phyloP scores from a whole-genome alignment of 1,140 invertebrate species.

The Drosophila pseudoananassae region DNA sequence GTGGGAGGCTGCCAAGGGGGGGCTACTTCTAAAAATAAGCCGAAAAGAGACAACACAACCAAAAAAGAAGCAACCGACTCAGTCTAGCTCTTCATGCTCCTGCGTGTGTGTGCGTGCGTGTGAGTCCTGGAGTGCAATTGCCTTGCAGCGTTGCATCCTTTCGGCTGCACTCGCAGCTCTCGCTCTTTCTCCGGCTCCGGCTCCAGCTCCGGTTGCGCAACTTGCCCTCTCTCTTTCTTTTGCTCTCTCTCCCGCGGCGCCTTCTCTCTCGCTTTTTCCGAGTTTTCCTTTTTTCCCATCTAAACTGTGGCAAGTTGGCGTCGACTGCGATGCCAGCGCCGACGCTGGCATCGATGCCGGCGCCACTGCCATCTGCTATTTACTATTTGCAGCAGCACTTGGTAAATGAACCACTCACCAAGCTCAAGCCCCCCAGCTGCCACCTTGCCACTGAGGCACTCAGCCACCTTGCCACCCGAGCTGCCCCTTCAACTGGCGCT shows the following conservation, averaged over 20 bases:
- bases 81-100: slow-evolving; percentile 41
- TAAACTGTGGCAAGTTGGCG: slow-evolving; percentile 79
- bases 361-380: slow-evolving; percentile 47
- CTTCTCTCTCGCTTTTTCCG: slow-evolving; percentile 13
- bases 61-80: slow-evolving; percentile 76
- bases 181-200: slow-evolving; percentile 18
- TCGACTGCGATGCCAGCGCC: slow-evolving; percentile 36
- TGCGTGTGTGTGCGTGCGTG: slow-evolving; percentile 26
- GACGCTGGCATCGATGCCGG: slow-evolving; percentile 1
- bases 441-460: background rate
- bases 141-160: slow-evolving; percentile 70
- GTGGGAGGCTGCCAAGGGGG: background rate
- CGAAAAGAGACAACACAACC: slow-evolving; percentile 81
- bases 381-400: slow-evolving; percentile 38
- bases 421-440: slow-evolving; percentile 6
- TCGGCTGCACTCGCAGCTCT: slow-evolving; percentile 57
- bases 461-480: slow-evolving; percentile 14
- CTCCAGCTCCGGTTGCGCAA: slow-evolving; percentile 4
- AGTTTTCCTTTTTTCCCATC: slow-evolving; percentile 72
- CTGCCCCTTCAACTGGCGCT: slow-evolving; percentile 13
- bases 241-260: slow-evolving; percentile 7
- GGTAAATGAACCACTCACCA: slow-evolving; percentile 42
- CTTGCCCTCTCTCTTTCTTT: slow-evolving; percentile 7
- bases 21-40: slow-evolving; percentile 78
- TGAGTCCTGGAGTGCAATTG: slow-evolving; percentile 70